Evolutionary conservation across 2,888 invertebrate genomes (phyloP).

Genomic region (Rhodophaea formosa): DNA sequence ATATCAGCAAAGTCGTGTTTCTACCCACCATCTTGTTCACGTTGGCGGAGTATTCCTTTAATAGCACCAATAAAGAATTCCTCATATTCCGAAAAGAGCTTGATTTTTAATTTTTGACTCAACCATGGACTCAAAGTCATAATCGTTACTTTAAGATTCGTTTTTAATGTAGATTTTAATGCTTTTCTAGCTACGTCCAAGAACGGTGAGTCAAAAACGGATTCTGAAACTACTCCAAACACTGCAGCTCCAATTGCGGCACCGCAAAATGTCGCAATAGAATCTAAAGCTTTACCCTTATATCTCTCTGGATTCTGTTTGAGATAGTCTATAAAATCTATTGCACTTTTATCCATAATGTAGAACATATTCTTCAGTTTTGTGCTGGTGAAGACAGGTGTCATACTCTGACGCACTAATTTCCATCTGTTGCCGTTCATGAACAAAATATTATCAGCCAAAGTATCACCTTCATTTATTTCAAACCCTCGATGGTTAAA

Average conservation of each 20-base stretch:
- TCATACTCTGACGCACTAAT: slow-evolving; percentile 54
- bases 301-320: slow-evolving; percentile 39
- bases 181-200: slow-evolving; percentile 15
- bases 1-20: slow-evolving; percentile 58
- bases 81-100: slow-evolving; percentile 50
- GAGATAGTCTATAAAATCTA: slow-evolving; percentile 47
- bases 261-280: slow-evolving; percentile 42
- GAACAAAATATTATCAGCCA: slow-evolving; percentile 49
- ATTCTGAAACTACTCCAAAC: slow-evolving; percentile 33
- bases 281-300: slow-evolving; percentile 36
- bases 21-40: slow-evolving; percentile 35
- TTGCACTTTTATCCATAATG: slow-evolving; percentile 50
- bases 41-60: slow-evolving; percentile 45
- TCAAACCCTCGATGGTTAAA: slow-evolving; percentile 49
- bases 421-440: slow-evolving; percentile 56
- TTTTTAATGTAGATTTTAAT: slow-evolving; percentile 22
- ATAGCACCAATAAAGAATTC: slow-evolving; percentile 55
- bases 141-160: slow-evolving; percentile 31
- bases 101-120: slow-evolving; percentile 35
- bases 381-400: slow-evolving; percentile 54
- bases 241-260: slow-evolving; percentile 51
- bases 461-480: slow-evolving; percentile 38
- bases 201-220: slow-evolving; percentile 39
- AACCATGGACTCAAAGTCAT: slow-evolving; percentile 21
- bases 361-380: slow-evolving; percentile 64